Evolutionary conservation across 2,888 invertebrate genomes (phyloP).

Genomic region (Pediacus dermestoides): DNA sequence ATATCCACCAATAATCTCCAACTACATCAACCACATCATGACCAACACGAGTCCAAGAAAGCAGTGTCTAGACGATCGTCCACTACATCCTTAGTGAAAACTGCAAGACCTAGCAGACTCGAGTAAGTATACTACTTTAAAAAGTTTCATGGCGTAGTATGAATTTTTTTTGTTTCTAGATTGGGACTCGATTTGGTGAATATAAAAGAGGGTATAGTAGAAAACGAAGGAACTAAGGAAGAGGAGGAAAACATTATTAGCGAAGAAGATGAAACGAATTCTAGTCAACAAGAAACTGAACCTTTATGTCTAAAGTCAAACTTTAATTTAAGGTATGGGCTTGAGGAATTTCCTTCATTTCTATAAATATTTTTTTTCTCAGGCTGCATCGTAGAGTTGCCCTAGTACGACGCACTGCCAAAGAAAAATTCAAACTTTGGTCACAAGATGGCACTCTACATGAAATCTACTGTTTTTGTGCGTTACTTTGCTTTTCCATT

Average conservation of each 20-base stretch:
- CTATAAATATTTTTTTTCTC: no score
- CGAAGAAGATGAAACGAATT: slow-evolving; percentile 17
- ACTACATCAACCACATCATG: no score
- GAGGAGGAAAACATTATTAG: slow-evolving; percentile 16
- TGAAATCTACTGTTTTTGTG: slow-evolving; percentile 41
- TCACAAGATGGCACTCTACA: slow-evolving; percentile 36
- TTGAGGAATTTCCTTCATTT: no score
- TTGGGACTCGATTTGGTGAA: slow-evolving; percentile 46
- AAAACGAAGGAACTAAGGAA: slow-evolving; percentile 22
- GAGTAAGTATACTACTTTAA: slow-evolving; percentile 39
- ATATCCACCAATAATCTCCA: no score
- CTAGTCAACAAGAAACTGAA: slow-evolving; percentile 20
- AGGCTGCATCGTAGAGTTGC: no score
- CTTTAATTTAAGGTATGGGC: slow-evolving; percentile 21
- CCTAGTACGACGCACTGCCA: slow-evolving; percentile 15
- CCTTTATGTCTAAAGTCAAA: slow-evolving; percentile 13
- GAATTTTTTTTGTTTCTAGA: slow-evolving; percentile 31
- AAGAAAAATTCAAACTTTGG: slow-evolving; percentile 33
- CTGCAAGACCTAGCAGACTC: slow-evolving; percentile 48
- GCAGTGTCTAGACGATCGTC: slow-evolving; percentile 37
- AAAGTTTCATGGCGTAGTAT: not conserved
- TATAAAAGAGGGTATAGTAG: slow-evolving; percentile 42
- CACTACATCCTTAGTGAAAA: slow-evolving; percentile 36
- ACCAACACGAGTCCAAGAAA: no score
- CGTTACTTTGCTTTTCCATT: slow-evolving; percentile 44